Percentiles rank a stretch among this genome's conserved stretches.
These are phyloP conservation scores for Drosophila testacea DNA, from an alignment of 2,888 invertebrate genomes.

Conservation along the genomic window DNA sequence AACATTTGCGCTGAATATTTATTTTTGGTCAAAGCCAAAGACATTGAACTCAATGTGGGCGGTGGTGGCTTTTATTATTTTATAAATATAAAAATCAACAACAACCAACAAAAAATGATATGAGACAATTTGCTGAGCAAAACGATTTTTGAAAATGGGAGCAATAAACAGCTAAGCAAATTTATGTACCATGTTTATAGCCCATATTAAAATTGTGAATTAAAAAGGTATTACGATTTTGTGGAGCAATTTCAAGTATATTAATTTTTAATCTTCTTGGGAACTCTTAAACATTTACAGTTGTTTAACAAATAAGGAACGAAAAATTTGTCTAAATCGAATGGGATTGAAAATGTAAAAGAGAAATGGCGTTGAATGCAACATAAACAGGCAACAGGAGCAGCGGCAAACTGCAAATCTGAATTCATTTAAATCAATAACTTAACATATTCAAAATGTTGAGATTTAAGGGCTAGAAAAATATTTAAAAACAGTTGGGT, in stretches of 20 bases:
- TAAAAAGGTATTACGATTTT: not conserved
- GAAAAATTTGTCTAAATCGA: not conserved
- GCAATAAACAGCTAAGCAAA: conserved; percentile 37
- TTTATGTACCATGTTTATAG: not conserved
- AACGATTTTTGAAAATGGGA: conserved; percentile 25
- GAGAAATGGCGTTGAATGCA: not conserved
- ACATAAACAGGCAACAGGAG: not conserved
- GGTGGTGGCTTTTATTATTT: conserved; percentile 22
- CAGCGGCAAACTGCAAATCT: conserved; percentile 2
- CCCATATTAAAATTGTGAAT: not conserved
- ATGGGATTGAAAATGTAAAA: conserved; percentile 27
- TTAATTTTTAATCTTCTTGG: not conserved
- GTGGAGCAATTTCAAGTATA: not conserved
- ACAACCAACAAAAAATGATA: not conserved
- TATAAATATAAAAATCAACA: conserved; percentile 6
- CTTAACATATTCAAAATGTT: not conserved
- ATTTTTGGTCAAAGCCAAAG: conserved; percentile 46
- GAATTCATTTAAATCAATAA: conserved; percentile 3
- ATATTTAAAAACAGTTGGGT: too few species aligned
- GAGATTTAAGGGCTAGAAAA: too few species aligned
- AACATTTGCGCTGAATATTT: conserved; percentile 41
- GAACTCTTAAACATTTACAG: not conserved
- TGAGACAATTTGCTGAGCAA: conserved; percentile 18
- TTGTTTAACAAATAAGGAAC: too few species aligned
- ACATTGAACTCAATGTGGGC: conserved; percentile 72